phyloP scores from a whole-genome alignment of 2,888 invertebrate species.

The Eumerus sabulonum region DNA sequence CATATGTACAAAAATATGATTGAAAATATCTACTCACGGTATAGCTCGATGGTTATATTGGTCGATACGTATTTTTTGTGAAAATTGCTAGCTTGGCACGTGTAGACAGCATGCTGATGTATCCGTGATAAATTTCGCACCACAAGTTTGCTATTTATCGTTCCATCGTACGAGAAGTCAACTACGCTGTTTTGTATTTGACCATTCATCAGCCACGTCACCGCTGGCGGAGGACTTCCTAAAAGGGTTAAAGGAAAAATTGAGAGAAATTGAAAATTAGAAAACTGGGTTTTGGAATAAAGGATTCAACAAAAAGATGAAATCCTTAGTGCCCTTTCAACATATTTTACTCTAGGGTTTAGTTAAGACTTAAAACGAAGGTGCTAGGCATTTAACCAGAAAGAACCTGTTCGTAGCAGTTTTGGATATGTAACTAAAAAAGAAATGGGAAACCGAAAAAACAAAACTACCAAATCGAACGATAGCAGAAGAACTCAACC shows the following conservation, averaged over 20 bases:
- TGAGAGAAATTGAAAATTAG: conserved; percentile 21
- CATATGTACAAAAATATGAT: no score
- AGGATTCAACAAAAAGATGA: no score
- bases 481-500: no score
- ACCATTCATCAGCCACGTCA: conserved; percentile 88
- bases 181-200: conserved; percentile 78
- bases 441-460: no score
- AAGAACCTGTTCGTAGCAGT: no score
- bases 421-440: no score
- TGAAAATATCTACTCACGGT: conserved; percentile 81
- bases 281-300: no score
- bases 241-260: conserved; percentile 71
- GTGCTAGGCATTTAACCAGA: no score
- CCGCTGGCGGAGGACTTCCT: conserved; percentile 87
- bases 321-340: no score
- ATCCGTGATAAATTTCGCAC: conserved; percentile 83
- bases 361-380: no score
- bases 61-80: conserved; percentile 83
- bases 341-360: no score
- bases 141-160: conserved; percentile 82
- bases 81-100: conserved; percentile 87
- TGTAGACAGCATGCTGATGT: conserved; percentile 87
- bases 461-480: no score
- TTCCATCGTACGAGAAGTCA: conserved; percentile 78
- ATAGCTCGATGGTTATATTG: conserved; percentile 86